Base-by-base conservation (phyloP, 2,797 vertebrate species). In the Darevskia mixta region DNA sequence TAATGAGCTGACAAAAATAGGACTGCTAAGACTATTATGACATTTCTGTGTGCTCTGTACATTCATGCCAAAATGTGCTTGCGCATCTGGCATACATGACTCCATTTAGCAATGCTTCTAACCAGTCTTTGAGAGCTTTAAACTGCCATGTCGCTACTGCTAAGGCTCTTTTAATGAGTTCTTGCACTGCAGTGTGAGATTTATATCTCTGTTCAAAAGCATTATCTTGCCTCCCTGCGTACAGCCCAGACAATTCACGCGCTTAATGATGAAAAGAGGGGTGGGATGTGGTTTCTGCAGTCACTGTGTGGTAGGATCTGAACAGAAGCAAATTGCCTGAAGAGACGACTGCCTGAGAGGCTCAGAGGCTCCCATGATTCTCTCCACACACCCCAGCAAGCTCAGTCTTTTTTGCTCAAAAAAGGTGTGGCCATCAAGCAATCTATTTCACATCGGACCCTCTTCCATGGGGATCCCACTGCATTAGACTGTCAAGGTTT, bases 1-100 rank as follows among this genome's bases (percentile, higher is more conserved):
- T 38, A 79, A 86, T 38, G 89, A 94, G 82, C 85, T 75, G 92
- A 93, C 86, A 90, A 88, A 92, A 86, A 0, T 32, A 55, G 58
- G 85, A 38, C 88, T 55, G 58, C 83, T 69, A 72, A 89, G 86
- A 87, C 45, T 83, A 71, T 58, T 85, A 7, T 20, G 86, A 73
- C 27, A 15, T 79, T 86, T 88, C 89, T 83, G 3, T 1, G 83
- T 2, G 72, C 85, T 67, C 38, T 69, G 41, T 1, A 10, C 38
- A 64, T 23, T 77, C 85, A 49, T 29, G 90, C 86, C 76, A 86
- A 86, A 78, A 83, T 58, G 80, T 86, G 43, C 85, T 49, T 18
- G 67, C 72, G 43, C 86, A 87, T 83, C 92, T 91, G 90, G 87
- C 89, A 92, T 83, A 79, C 86, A 84, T 84, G 45, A 11, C 80